A percentile compares a stretch with the other conserved stretches of the same genome.
phyloP scores from a whole-genome alignment of 1,140 invertebrate species.

The Galendromus occidentalis region DNA sequence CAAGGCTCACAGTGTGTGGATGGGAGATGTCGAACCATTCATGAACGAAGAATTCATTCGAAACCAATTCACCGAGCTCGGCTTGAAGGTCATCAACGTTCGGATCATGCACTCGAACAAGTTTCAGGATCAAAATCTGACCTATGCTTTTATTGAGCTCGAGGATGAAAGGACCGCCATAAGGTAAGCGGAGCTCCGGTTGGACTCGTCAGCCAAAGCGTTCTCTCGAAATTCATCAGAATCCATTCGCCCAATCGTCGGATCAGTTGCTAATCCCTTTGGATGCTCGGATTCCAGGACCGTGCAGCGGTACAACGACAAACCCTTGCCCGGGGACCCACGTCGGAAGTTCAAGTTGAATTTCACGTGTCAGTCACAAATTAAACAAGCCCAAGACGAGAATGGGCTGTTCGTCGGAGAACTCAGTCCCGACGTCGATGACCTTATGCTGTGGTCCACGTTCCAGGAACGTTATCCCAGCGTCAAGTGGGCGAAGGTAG shows the following conservation, averaged over 20 bases:
- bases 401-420: conserved; percentile 69
- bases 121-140: neutral
- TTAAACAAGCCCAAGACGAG: conserved; percentile 1
- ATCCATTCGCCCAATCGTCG: neutral
- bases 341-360: neutral
- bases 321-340: neutral
- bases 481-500: conserved; percentile 76
- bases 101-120: conserved; percentile 5
- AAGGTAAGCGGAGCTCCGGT: neutral
- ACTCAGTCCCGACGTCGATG: conserved; percentile 81
- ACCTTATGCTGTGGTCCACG: conserved; percentile 72
- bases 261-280: neutral
- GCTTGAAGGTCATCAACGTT: neutral
- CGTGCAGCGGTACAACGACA: conserved; percentile 3
- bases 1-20: conserved; percentile 5
- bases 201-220: neutral
- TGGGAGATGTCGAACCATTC: conserved; percentile 8
- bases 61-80: neutral
- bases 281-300: neutral
- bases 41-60: conserved; percentile 1
- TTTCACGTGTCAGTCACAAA: conserved; percentile 6
- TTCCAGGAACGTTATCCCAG: conserved; percentile 79
- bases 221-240: neutral
- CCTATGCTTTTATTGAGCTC: conserved; percentile 1
- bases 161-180: neutral